Conservation (phyloP, 2,113 vertebrate species). For the Heterotilapia buettikoferi region DNA sequence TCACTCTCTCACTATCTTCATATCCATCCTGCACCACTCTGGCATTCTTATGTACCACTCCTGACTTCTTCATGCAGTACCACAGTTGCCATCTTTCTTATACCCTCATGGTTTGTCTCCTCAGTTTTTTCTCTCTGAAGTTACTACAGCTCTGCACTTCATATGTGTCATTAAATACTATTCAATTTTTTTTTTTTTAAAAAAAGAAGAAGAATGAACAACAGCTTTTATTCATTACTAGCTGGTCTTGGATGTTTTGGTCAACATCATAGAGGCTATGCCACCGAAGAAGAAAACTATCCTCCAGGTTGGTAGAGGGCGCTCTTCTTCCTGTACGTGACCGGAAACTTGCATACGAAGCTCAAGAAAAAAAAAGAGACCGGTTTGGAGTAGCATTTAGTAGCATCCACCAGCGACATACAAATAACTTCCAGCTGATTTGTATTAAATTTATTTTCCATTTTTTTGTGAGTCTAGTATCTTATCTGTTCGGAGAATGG, state of each 20-base stretch:
- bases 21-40: background rate
- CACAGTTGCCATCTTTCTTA: background rate
- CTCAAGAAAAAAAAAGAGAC: background rate
- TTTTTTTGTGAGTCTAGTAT: background rate
- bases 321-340: background rate
- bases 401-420: too few species aligned
- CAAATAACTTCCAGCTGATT: background rate
- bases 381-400: background rate
- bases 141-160: background rate
- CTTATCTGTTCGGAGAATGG: conserved; percentile 43
- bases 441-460: background rate
- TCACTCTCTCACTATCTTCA: background rate
- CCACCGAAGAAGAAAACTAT: background rate
- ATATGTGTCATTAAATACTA: background rate
- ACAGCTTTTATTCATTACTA: background rate
- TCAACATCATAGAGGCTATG: background rate
- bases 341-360: background rate
- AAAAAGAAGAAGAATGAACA: background rate
- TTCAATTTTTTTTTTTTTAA: too few species aligned
- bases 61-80: background rate
- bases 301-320: background rate
- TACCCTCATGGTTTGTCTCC: background rate
- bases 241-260: background rate
- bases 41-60: background rate
- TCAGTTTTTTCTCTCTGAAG: background rate